Evolutionary conservation across 2,797 vertebrate genomes (phyloP).

Genomic region (Clarias platycephalus): DNA sequence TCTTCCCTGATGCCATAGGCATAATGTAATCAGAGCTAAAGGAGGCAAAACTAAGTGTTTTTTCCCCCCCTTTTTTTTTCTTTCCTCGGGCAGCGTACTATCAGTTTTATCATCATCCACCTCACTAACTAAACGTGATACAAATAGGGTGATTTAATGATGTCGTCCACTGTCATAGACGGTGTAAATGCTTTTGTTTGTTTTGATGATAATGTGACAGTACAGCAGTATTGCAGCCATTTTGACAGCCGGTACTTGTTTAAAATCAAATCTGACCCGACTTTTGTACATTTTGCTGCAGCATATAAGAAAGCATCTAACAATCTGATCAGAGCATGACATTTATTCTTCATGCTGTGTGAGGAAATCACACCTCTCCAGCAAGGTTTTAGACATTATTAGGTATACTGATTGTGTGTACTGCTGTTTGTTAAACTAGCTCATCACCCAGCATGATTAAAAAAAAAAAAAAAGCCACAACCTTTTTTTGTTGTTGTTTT

Average conservation of each 20-base stretch:
- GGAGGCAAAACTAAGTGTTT: too few relatives aligned
- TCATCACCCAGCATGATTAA: background rate
- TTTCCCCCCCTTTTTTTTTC: too few relatives aligned
- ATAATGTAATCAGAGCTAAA: too few relatives aligned
- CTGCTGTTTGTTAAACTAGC: background rate
- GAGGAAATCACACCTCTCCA: background rate
- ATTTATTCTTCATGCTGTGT: background rate
- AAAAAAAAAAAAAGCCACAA: background rate
- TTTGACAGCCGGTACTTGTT: background rate
- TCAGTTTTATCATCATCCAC: background rate
- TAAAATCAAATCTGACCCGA: background rate
- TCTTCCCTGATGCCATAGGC: too few relatives aligned
- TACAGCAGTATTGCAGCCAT: background rate
- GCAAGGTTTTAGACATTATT: background rate
- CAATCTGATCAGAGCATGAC: background rate
- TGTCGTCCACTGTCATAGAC: background rate
- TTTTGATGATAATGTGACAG: background rate
- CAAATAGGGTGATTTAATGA: background rate
- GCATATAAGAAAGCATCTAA: background rate
- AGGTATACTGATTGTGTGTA: background rate
- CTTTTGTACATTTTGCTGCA: background rate
- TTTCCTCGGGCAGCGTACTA: too few relatives aligned
- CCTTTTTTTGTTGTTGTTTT: background rate
- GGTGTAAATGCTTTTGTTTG: background rate
- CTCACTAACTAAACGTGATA: too few relatives aligned